phyloP scores from a whole-genome alignment of 1,140 invertebrate genomes.

The Drosophila albomicans region DNA sequence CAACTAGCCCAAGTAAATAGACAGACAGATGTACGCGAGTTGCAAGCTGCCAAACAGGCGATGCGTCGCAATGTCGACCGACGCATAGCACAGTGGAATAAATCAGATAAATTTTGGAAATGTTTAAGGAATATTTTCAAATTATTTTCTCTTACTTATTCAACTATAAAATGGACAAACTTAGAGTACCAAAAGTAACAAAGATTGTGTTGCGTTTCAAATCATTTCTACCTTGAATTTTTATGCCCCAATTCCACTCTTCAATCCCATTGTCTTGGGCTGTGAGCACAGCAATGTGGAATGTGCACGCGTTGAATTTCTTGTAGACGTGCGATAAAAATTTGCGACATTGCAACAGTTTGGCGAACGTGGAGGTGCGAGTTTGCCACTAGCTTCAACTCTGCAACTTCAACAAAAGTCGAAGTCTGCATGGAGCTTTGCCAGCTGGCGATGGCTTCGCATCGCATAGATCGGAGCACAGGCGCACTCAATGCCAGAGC shows the following conservation, averaged over 20 bases:
- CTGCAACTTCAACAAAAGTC: constrained; percentile 15
- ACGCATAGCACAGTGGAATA: constrained; percentile 42
- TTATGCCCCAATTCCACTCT: not conserved
- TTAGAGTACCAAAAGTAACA: too few species aligned
- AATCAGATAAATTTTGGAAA: not conserved
- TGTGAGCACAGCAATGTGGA: constrained; percentile 75
- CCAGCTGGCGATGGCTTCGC: constrained; percentile 45
- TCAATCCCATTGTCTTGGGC: constrained; percentile 49
- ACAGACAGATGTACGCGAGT: constrained; percentile 73
- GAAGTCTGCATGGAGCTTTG: constrained; percentile 34
- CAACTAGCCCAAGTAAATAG: constrained; percentile 57
- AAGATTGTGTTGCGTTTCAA: too few species aligned
- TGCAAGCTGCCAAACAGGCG: constrained; percentile 62
- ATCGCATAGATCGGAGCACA: not conserved
- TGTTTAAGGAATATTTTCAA: too few species aligned
- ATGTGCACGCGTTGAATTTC: constrained; percentile 83
- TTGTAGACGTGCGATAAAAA: constrained; percentile 84
- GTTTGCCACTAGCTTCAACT: constrained; percentile 35
- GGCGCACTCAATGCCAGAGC: constrained; percentile 46
- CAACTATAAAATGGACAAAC: too few species aligned
- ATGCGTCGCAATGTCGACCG: constrained; percentile 48
- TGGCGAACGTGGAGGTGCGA: constrained; percentile 68
- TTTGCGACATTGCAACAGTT: constrained; percentile 84
- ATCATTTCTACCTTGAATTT: not conserved
- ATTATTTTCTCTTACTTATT: too few species aligned